phyloP scores from a whole-genome alignment of 2,113 vertebrate species.

The Corythoichthys intestinalis region DNA sequence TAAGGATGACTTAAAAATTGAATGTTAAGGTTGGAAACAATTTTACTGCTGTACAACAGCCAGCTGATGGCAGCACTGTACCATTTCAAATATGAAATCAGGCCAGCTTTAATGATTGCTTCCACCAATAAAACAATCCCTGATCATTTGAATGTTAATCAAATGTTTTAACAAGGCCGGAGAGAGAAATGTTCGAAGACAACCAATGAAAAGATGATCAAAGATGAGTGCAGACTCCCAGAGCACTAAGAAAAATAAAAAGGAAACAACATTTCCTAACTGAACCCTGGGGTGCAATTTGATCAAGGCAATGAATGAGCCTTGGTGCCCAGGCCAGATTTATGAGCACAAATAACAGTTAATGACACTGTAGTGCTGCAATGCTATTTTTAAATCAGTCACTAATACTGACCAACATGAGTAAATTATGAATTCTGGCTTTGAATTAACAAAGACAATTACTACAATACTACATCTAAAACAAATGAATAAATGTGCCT shows the following conservation, averaged over 20 bases:
- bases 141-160: not conserved
- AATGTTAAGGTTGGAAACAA: no score
- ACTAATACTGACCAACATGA: not conserved
- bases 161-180: not conserved
- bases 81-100: no score
- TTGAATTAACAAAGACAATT: no score
- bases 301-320: not conserved
- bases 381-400: constrained; percentile 6
- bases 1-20: no score
- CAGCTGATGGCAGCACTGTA: no score
- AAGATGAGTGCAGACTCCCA: not conserved
- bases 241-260: not conserved
- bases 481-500: not conserved
- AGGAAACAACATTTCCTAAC: not conserved
- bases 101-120: no score
- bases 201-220: not conserved
- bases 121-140: no score
- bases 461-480: not conserved
- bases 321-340: constrained; percentile 1
- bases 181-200: not conserved
- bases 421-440: not conserved
- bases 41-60: no score
- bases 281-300: not conserved
- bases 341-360: constrained; percentile 1
- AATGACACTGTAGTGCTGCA: constrained; percentile 3